A percentile compares a stretch with the other conserved stretches of the same genome.
These are phyloP conservation scores for Gymnopithys bicolor DNA, from an alignment of 2,797 vertebrate genomes.

Conservation along the genomic window DNA sequence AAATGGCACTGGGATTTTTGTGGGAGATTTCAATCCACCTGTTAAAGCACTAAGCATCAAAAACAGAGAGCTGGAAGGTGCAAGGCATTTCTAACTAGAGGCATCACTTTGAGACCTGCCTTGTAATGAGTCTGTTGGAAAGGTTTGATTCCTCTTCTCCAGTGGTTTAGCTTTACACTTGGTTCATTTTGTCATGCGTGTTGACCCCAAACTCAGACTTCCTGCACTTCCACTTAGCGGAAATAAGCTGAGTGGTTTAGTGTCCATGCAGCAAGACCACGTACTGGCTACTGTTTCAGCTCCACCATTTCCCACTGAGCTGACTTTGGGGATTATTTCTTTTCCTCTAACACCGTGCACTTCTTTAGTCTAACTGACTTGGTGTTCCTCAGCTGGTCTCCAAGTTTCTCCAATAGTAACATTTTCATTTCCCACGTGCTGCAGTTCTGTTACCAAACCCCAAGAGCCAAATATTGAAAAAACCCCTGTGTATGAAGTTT, in stretches of 20 bases:
- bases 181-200: neutral
- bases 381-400: neutral
- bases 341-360: neutral
- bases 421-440: neutral
- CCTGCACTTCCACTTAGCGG: neutral
- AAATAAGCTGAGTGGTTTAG: neutral
- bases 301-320: neutral
- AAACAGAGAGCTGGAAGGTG: neutral
- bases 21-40: neutral
- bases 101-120: neutral
- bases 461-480: neutral
- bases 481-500: neutral
- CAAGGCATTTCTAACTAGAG: neutral
- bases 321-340: neutral
- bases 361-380: neutral
- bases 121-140: neutral
- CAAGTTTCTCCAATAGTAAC: neutral
- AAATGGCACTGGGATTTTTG: neutral
- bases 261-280: fast-evolving
- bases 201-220: neutral
- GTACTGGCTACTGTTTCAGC: fast-evolving
- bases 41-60: neutral
- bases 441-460: neutral
- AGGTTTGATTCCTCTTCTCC: neutral
- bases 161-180: neutral